Conservation (phyloP, 1,140 invertebrate species). For the Patella vulgata region DNA sequence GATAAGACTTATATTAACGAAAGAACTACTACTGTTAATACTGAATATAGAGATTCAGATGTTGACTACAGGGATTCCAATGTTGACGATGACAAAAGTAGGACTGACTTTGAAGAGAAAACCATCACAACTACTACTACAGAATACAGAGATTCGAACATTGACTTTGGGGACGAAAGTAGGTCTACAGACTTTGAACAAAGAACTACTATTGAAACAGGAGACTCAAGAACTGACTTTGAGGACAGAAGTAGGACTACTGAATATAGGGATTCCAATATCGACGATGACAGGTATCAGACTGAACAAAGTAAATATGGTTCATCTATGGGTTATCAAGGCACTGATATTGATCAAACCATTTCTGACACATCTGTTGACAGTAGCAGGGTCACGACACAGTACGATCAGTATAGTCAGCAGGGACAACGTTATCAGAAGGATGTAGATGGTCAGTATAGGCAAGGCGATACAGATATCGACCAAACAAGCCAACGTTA, state of each 20-base stretch:
- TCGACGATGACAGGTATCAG: not conserved
- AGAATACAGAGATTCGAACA: not conserved
- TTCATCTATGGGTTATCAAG: not conserved
- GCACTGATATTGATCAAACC: not conserved
- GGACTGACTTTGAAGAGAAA: not conserved
- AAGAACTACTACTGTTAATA: not conserved
- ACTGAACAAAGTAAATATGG: not conserved
- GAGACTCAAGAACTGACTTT: slow-evolving; percentile 4
- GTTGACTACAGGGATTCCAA: no score
- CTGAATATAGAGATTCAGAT: not conserved
- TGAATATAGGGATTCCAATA: not conserved
- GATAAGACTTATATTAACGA: not conserved
- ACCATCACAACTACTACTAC: not conserved
- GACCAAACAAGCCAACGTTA: no score
- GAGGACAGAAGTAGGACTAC: not conserved
- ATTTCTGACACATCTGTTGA: no score
- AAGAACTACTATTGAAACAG: slow-evolving; percentile 6
- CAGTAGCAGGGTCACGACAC: no score
- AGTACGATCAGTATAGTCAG: no score
- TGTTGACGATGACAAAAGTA: no score
- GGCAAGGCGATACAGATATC: no score
- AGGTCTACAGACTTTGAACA: not conserved
- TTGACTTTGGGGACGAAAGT: not conserved
- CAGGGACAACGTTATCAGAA: no score
- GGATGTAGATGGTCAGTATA: no score